These are phyloP conservation scores for Euspilapteryx auroguttella DNA, from an alignment of 2,888 invertebrate genomes.

Conservation along the genomic window DNA sequence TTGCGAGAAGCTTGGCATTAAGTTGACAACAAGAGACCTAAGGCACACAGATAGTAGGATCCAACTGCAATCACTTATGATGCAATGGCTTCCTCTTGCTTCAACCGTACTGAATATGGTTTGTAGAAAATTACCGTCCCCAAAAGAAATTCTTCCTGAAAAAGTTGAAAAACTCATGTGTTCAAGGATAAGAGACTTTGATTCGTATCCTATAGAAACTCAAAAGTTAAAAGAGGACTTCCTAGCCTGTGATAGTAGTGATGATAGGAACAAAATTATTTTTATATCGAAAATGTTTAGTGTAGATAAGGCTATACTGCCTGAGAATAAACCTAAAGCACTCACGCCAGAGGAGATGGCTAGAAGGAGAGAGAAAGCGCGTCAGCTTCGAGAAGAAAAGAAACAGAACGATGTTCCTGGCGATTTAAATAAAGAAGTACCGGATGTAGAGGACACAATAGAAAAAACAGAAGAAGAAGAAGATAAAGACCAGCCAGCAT, in stretches of 20 bases:
- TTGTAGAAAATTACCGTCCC: slow-evolving; percentile 79
- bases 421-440: slow-evolving; percentile 16
- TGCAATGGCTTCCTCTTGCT: slow-evolving; percentile 90
- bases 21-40: slow-evolving; percentile 74
- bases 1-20: slow-evolving; percentile 76
- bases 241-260: slow-evolving; percentile 66
- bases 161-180: slow-evolving; percentile 84
- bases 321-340: slow-evolving; percentile 79
- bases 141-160: slow-evolving; percentile 71
- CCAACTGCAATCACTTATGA: slow-evolving; percentile 79
- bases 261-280: slow-evolving; percentile 68
- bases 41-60: slow-evolving; percentile 76
- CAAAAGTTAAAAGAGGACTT: slow-evolving; percentile 71
- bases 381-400: slow-evolving; percentile 65
- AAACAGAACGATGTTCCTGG: slow-evolving; percentile 20
- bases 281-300: slow-evolving; percentile 92
- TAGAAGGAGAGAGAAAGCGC: slow-evolving; percentile 66
- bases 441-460: slow-evolving; percentile 19
- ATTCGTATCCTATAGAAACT: slow-evolving; percentile 68
- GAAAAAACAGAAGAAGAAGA: slow-evolving; percentile 40
- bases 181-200: slow-evolving; percentile 68
- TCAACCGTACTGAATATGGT: slow-evolving; percentile 81
- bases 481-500: slow-evolving; percentile 63
- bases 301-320: slow-evolving; percentile 72
- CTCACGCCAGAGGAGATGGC: slow-evolving; percentile 75